These are phyloP conservation scores for Rhynchopsitta pachyrhyncha DNA, from an alignment of 2,113 vertebrate genomes.

Conservation along the genomic window DNA sequence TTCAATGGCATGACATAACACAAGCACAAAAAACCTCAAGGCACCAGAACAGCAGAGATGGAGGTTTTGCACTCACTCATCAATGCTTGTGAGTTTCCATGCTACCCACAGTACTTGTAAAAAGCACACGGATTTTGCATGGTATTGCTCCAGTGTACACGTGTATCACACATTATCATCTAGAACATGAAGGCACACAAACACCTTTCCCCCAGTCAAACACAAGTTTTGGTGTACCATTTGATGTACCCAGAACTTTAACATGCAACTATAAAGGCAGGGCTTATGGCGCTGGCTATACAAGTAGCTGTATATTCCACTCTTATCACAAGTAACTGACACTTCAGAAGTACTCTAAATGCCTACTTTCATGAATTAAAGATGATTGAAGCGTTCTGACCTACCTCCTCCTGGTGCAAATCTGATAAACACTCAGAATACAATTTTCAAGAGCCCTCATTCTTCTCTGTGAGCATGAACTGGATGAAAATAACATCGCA, in stretches of 20 bases:
- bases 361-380: not conserved
- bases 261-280: not conserved
- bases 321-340: not conserved
- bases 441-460: not conserved
- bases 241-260: not conserved
- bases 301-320: not conserved
- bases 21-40: not conserved
- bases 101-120: not conserved
- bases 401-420: not conserved
- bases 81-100: not conserved
- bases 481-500: not conserved
- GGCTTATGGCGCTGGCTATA: not conserved
- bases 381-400: not conserved
- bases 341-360: not conserved
- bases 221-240: not conserved
- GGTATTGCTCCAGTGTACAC: not conserved
- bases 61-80: not conserved
- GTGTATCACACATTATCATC: accelerated
- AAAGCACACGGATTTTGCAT: not conserved
- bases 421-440: not conserved
- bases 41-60: not conserved
- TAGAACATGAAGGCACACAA: not conserved
- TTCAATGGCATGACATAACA: not conserved
- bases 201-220: not conserved
- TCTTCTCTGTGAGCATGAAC: not conserved